A percentile compares a stretch with the other conserved stretches of the same genome.
Evolutionary conservation across 2,888 invertebrate genomes (phyloP).

Genomic region (Stictocephala bisonia): DNA sequence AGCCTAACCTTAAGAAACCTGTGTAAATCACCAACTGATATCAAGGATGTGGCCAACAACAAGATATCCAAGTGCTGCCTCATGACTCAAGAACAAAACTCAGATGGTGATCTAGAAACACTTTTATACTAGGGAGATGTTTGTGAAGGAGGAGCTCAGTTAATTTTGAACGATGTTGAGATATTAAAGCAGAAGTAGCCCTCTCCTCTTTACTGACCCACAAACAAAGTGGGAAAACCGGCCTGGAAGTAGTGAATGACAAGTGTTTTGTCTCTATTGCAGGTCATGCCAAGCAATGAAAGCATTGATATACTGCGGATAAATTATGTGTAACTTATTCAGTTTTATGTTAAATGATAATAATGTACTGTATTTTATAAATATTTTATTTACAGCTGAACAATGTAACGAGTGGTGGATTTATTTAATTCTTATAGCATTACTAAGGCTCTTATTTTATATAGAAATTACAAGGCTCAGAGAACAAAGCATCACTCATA

Average conservation of each 20-base stretch:
- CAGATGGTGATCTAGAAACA: conserved; percentile 93
- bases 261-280: conserved; percentile 65
- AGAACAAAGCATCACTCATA: no score
- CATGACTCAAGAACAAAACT: conserved; percentile 91
- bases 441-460: no score
- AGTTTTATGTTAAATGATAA: no score
- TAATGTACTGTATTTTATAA: no score
- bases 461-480: no score
- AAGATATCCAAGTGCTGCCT: conserved; percentile 90
- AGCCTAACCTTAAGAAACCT: conserved; percentile 84
- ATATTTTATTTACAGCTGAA: no score
- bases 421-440: no score
- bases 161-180: conserved; percentile 96
- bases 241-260: conserved; percentile 59
- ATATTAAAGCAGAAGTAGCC: conserved; percentile 86
- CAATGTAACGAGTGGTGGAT: no score
- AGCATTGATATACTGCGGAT: no score
- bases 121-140: conserved; percentile 86
- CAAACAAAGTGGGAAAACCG: conserved; percentile 61
- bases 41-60: conserved; percentile 76
- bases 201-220: conserved; percentile 66
- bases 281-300: conserved; percentile 58
- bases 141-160: conserved; percentile 93
- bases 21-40: conserved; percentile 86
- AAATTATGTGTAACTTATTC: no score